phyloP scores from a whole-genome alignment of 2,888 invertebrate genomes.

The Bhutanitis thaidina region DNA sequence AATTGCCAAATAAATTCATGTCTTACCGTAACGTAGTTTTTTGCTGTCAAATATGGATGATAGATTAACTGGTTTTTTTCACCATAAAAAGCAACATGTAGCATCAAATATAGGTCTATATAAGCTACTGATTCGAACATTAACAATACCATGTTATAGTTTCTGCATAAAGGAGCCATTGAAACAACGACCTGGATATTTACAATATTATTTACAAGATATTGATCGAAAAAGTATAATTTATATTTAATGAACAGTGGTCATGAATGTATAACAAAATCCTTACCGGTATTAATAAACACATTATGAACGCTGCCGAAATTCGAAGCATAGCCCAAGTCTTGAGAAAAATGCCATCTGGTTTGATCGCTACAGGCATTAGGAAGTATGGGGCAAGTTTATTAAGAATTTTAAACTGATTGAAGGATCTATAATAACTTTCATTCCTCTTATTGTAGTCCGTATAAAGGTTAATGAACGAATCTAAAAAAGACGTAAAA shows the following conservation, averaged over 20 bases:
- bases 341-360: slow-evolving; percentile 62
- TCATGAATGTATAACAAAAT: too few species aligned
- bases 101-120: slow-evolving; percentile 70
- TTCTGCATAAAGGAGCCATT: slow-evolving; percentile 54
- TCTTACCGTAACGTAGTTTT: slow-evolving; percentile 61
- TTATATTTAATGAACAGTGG: slow-evolving; percentile 3
- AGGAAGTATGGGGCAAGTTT: slow-evolving; percentile 54
- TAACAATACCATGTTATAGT: slow-evolving; percentile 49
- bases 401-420: slow-evolving; percentile 49
- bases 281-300: slow-evolving; percentile 60
- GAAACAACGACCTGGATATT: slow-evolving; percentile 50
- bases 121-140: slow-evolving; percentile 65
- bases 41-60: slow-evolving; percentile 75
- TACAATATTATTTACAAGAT: slow-evolving; percentile 3
- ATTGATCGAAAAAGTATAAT: slow-evolving; percentile 2
- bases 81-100: slow-evolving; percentile 75
- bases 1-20: too few species aligned
- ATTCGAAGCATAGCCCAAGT: slow-evolving; percentile 57
- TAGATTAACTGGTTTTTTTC: slow-evolving; percentile 69
- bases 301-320: slow-evolving; percentile 48
- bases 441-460: slow-evolving; percentile 49
- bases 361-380: slow-evolving; percentile 58
- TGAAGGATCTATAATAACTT: slow-evolving; percentile 56
- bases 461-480: slow-evolving; percentile 55
- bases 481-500: slow-evolving; percentile 40